phyloP scores from a whole-genome alignment of 2,888 invertebrate genomes.

The Pogonocherus hispidulus region DNA sequence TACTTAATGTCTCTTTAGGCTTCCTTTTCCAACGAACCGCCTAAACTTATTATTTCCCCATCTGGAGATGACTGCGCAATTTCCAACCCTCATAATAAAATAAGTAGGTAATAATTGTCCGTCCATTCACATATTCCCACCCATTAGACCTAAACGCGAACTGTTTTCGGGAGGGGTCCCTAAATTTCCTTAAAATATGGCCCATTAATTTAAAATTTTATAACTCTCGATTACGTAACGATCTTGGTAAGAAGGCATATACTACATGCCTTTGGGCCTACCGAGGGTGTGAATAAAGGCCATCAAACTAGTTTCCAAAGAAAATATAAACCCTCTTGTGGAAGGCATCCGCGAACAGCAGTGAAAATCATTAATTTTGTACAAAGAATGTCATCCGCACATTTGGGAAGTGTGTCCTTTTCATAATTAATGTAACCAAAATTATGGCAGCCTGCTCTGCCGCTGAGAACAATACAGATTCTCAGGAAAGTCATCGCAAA shows the following conservation, averaged over 20 bases:
- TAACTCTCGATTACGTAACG: constrained; percentile 18
- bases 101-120: constrained; percentile 18
- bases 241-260: constrained; percentile 9
- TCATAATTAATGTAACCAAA: constrained; percentile 64
- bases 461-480: constrained; percentile 60
- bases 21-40: no score
- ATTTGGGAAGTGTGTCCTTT: constrained; percentile 63
- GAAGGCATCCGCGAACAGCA: constrained; percentile 25
- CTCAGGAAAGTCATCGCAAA: constrained; percentile 59
- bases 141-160: constrained; percentile 6
- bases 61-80: constrained; percentile 15
- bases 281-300: constrained; percentile 32
- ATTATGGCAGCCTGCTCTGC: constrained; percentile 57
- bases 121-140: constrained; percentile 9
- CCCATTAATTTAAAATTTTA: constrained; percentile 30
- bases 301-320: constrained; percentile 48
- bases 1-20: no score
- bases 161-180: not conserved
- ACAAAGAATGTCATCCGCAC: constrained; percentile 65
- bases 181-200: constrained; percentile 23
- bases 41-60: constrained; percentile 15
- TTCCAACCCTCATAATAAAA: constrained; percentile 12
- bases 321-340: constrained; percentile 36
- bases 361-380: constrained; percentile 63
- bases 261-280: constrained; percentile 23